Evolutionary conservation across 2,797 vertebrate genomes (phyloP).

Genomic region (Anableps anableps): DNA sequence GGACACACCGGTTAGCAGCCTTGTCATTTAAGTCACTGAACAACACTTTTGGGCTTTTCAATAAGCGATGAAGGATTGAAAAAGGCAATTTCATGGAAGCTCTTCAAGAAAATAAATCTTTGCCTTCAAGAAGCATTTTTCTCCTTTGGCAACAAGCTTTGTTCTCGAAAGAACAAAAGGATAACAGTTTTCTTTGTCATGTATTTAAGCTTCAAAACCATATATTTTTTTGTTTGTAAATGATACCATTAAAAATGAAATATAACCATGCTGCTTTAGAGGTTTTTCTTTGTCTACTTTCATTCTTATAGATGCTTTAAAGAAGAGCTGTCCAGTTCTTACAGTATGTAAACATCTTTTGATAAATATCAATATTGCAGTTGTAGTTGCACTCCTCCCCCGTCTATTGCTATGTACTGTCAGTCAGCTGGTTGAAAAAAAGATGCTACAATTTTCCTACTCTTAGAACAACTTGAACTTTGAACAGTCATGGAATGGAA

Average conservation of each 20-base stretch:
- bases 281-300: neutral
- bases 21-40: constrained; percentile 30
- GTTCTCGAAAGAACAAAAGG: neutral
- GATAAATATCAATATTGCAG: neutral
- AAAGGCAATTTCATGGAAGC: constrained; percentile 27
- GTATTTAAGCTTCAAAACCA: neutral
- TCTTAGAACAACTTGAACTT: neutral
- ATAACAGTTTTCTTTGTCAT: neutral
- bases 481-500: neutral
- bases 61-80: constrained; percentile 30
- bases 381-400: neutral
- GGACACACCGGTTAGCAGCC: constrained; percentile 17
- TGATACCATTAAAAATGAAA: neutral
- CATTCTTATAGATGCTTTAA: neutral
- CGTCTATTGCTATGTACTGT: neutral
- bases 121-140: constrained; percentile 30
- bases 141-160: constrained; percentile 2
- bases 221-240: neutral
- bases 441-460: neutral
- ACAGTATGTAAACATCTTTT: neutral
- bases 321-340: neutral
- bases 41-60: constrained; percentile 30
- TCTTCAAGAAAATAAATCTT: constrained; percentile 29
- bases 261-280: neutral
- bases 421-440: neutral